Conservation (phyloP, 2,888 invertebrate genomes). For the Pristionchus fissidentatus region DNA sequence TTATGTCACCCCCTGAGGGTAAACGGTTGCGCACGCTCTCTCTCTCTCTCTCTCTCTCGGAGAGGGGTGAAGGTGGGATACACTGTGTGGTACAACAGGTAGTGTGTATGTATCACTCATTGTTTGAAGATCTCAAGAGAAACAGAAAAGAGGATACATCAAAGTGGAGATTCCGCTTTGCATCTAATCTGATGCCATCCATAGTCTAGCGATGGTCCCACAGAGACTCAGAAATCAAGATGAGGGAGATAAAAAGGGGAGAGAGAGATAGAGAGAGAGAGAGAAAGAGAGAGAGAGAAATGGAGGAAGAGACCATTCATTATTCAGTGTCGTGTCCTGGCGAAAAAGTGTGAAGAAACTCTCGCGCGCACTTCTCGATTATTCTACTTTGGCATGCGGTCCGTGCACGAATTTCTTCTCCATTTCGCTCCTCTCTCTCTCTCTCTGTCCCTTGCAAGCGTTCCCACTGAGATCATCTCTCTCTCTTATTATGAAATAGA, state of each 20-base stretch:
- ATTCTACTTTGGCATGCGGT: conserved; percentile 16
- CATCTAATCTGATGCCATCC: conserved; percentile 3
- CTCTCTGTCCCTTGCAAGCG: conserved; percentile 13
- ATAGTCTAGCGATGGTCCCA: background rate
- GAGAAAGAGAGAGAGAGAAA: background rate
- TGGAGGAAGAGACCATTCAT: conserved; percentile 2
- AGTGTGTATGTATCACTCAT: conserved; percentile 19
- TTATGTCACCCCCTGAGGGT: conserved; percentile 32
- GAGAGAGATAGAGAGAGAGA: conserved; percentile 16
- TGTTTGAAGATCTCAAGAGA: conserved; percentile 18
- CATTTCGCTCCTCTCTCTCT: too few relatives aligned
- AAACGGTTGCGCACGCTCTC: conserved; percentile 28
- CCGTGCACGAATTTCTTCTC: background rate
- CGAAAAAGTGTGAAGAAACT: conserved; percentile 13
- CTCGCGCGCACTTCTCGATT: conserved; percentile 30
- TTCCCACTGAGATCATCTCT: too few relatives aligned
- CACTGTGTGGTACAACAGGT: conserved; percentile 40
- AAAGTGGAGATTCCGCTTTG: conserved; percentile 5
- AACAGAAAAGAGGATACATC: too few relatives aligned
- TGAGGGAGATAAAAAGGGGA: conserved; percentile 25
- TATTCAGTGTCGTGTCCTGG: conserved; percentile 16
- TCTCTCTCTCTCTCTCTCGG: conserved; percentile 14
- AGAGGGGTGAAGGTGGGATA: conserved; percentile 20
- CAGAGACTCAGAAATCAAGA: conserved; percentile 41
- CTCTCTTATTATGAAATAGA: too few relatives aligned